phyloP scores from a whole-genome alignment of 2,797 vertebrate genomes.

The Ptychadena robeensis region DNA sequence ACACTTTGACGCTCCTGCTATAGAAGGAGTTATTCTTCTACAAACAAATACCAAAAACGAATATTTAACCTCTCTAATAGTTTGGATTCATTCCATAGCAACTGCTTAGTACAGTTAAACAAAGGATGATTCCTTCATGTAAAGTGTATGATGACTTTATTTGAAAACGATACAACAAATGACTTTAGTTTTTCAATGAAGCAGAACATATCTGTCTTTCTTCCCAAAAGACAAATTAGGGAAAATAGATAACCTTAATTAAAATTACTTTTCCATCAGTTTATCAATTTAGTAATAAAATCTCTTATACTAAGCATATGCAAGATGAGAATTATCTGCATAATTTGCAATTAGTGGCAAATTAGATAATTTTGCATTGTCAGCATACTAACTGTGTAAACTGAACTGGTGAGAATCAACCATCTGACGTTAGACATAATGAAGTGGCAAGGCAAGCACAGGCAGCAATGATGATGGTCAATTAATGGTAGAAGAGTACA shows the following conservation, averaged over 20 bases:
- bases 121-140: neutral
- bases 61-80: neutral
- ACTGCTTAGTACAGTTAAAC: neutral
- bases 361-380: slow-evolving; percentile 49
- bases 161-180: slow-evolving; percentile 16
- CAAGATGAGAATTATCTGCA: slow-evolving; percentile 46
- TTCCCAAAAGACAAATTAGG: slow-evolving; percentile 41
- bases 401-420: slow-evolving; percentile 13
- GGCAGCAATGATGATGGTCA: neutral
- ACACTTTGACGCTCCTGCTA: too few relatives aligned
- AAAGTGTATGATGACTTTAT: slow-evolving; percentile 20
- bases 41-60: neutral
- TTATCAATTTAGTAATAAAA: slow-evolving; percentile 38
- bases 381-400: slow-evolving; percentile 36
- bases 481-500: neutral
- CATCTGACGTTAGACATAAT: slow-evolving; percentile 7
- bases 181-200: slow-evolving; percentile 18
- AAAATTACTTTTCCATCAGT: slow-evolving; percentile 43
- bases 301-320: slow-evolving; percentile 38
- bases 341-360: slow-evolving; percentile 47
- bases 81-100: neutral
- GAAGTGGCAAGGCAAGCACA: neutral
- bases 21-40: neutral
- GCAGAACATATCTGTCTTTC: slow-evolving; percentile 26
- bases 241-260: slow-evolving; percentile 50